Conservation (phyloP, 2,888 invertebrate species). For the Heteromyza rotundicornis region DNA sequence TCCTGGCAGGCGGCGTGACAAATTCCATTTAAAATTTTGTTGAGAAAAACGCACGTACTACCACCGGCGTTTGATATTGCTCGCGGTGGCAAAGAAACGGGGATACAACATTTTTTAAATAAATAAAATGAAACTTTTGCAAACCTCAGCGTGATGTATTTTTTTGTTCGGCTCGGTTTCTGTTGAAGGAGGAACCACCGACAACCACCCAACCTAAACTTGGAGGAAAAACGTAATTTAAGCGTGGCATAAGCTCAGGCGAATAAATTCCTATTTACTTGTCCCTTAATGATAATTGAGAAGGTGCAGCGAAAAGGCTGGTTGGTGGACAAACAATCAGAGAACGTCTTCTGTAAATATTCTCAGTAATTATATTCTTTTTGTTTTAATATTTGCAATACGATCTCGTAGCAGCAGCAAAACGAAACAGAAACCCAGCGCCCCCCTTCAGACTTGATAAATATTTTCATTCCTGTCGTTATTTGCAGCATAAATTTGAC, state of each 20-base stretch:
- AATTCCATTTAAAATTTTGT: constrained; percentile 55
- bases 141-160: constrained; percentile 52
- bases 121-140: constrained; percentile 52
- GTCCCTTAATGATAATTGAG: constrained; percentile 3
- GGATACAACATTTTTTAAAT: constrained; percentile 21
- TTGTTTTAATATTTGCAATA: too few species aligned
- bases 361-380: too few species aligned
- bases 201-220: not conserved
- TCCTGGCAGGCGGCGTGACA: constrained; percentile 48
- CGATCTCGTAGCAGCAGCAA: too few species aligned
- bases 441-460: too few species aligned
- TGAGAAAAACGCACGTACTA: constrained; percentile 38
- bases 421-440: too few species aligned
- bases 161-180: constrained; percentile 16
- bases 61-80: not conserved
- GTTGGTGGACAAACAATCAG: too few species aligned
- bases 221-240: constrained; percentile 11
- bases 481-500: too few species aligned
- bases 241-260: constrained; percentile 21
- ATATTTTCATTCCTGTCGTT: too few species aligned
- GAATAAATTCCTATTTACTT: constrained; percentile 18
- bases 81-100: constrained; percentile 9
- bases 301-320: too few species aligned
- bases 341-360: too few species aligned
- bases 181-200: not conserved